Evolutionary conservation across 2,113 vertebrate genomes (phyloP).

Genomic region (Scalopus aquaticus): DNA sequence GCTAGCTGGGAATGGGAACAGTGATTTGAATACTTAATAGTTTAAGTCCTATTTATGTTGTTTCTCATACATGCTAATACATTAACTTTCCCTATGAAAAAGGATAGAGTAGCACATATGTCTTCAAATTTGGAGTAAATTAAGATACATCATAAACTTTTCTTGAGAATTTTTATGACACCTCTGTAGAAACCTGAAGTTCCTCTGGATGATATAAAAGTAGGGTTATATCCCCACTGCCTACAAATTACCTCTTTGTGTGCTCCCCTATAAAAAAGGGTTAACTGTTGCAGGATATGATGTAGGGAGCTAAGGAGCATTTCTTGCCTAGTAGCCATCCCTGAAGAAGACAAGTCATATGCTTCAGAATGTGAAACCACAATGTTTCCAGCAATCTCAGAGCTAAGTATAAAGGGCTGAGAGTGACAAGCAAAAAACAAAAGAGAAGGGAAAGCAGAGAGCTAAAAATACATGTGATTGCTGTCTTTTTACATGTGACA

Average conservation of each 20-base stretch:
- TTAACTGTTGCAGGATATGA: neutral
- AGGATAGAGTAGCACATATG: neutral
- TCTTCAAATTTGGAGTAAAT: conserved; percentile 27
- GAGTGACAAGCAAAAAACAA: neutral
- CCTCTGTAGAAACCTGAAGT: neutral
- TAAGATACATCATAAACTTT: neutral
- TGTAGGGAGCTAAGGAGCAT: neutral
- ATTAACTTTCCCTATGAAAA: neutral
- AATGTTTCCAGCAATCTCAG: neutral
- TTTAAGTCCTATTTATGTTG: neutral
- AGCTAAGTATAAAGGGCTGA: neutral
- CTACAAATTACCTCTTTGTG: neutral
- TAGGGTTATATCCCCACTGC: neutral
- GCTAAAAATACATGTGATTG: neutral
- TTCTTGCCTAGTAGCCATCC: neutral
- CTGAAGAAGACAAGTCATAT: neutral
- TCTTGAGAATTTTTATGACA: neutral
- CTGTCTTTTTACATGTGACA: neutral
- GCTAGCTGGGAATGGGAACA: neutral
- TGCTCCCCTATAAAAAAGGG: neutral
- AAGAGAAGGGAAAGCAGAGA: neutral
- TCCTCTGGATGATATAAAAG: neutral
- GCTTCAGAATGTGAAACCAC: neutral
- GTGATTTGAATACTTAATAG: neutral
- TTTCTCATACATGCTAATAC: neutral